phyloP scores from a whole-genome alignment of 2,113 vertebrate genomes.

The Ariopsis seemanni region DNA sequence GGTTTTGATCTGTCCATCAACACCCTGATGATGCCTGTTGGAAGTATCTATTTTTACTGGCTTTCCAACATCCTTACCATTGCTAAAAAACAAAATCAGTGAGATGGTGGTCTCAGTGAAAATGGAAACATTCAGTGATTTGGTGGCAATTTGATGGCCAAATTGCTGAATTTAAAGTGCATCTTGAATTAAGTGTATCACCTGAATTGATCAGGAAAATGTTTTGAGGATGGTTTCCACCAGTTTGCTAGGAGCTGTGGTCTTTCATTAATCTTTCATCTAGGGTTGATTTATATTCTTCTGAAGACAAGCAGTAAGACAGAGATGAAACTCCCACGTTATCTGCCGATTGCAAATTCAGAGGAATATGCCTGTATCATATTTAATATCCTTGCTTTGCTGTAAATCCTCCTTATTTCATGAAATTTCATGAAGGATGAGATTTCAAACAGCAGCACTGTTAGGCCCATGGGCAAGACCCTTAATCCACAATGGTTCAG shows the following conservation, averaged over 20 bases:
- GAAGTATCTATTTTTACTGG: not conserved
- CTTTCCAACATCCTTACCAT: not conserved
- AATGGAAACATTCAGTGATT: not conserved
- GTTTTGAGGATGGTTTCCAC: not conserved
- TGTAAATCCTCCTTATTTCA: not conserved
- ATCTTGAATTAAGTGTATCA: not conserved
- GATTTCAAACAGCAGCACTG: slow-evolving; percentile 1
- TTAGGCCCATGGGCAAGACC: not conserved
- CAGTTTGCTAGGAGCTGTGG: not conserved
- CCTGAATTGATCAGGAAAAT: not conserved
- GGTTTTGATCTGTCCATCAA: not conserved
- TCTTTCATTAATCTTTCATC: not conserved
- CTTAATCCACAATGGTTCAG: not conserved
- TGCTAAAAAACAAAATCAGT: not conserved
- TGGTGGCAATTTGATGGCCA: not conserved
- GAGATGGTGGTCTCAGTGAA: not conserved
- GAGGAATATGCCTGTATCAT: not conserved
- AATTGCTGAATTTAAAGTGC: not conserved
- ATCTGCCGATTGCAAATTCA: not conserved
- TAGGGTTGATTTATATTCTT: not conserved
- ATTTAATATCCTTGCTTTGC: not conserved
- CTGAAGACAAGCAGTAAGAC: not conserved
- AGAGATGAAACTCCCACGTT: not conserved
- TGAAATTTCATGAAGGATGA: not conserved
- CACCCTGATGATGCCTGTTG: not conserved